A percentile compares a stretch with the other conserved stretches of the same genome.
phyloP scores from a whole-genome alignment of 2,113 vertebrate genomes.

The Vidua chalybeata region DNA sequence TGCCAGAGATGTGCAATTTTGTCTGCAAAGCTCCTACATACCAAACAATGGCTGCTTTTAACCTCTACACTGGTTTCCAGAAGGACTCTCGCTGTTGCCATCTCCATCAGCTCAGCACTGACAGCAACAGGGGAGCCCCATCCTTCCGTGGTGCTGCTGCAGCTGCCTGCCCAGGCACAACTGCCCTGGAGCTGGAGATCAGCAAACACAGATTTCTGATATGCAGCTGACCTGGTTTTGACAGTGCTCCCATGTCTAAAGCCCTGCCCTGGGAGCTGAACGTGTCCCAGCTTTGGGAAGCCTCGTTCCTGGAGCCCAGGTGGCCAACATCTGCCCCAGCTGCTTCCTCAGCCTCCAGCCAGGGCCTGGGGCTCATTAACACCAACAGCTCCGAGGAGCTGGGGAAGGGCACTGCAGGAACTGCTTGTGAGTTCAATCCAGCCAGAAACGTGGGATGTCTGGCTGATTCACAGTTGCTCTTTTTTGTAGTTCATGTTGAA shows the following conservation, averaged over 20 bases:
- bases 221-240: constrained; percentile 16
- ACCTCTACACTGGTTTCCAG: background rate
- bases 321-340: constrained; percentile 1
- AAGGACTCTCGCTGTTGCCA: background rate
- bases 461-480: background rate
- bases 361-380: background rate
- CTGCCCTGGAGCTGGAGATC: background rate
- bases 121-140: background rate
- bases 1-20: background rate
- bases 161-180: background rate
- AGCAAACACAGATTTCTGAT: background rate
- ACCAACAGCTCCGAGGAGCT: background rate
- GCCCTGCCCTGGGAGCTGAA: background rate
- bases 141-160: fast-evolving
- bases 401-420: background rate
- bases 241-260: background rate
- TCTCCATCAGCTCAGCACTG: background rate
- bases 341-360: background rate
- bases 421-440: fast-evolving
- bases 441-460: background rate
- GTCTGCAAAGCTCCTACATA: background rate
- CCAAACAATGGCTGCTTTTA: background rate
- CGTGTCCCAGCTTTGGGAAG: background rate
- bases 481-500: background rate
- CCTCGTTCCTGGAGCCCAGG: background rate